Evolutionary conservation across 2,113 vertebrate genomes (phyloP).

Genomic region (Loxodonta africana): DNA sequence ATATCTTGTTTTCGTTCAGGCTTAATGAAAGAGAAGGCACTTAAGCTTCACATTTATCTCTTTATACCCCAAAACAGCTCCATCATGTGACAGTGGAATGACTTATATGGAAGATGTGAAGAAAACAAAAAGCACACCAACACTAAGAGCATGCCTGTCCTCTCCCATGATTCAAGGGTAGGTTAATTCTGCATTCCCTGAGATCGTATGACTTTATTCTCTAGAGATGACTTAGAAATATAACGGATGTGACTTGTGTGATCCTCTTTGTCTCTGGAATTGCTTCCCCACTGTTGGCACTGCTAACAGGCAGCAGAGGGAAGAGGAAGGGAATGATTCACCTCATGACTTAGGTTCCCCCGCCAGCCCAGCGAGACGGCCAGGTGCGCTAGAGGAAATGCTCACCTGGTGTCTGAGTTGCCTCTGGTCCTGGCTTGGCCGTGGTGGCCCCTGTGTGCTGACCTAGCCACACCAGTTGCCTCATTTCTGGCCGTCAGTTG

Average conservation of each 20-base stretch:
- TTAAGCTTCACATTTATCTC: not conserved
- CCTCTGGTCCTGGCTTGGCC: not conserved
- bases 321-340: not conserved
- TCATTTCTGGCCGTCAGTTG: not conserved
- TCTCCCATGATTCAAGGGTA: slow-evolving; percentile 91
- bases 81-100: slow-evolving; percentile 84
- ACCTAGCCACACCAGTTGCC: not conserved
- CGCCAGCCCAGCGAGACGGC: not conserved
- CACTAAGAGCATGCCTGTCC: slow-evolving; percentile 90
- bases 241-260: not conserved
- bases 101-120: slow-evolving; percentile 86
- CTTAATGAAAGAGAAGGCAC: not conserved
- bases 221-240: not conserved
- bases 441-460: not conserved
- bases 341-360: too few relatives aligned
- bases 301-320: not conserved
- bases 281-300: accelerated
- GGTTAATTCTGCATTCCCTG: not conserved
- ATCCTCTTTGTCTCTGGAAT: not conserved
- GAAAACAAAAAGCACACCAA: slow-evolving; percentile 86
- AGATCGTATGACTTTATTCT: not conserved
- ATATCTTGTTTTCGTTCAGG: not conserved
- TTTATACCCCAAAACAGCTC: slow-evolving; percentile 84
- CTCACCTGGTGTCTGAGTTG: not conserved
- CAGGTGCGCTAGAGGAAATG: too few relatives aligned